These are phyloP conservation scores for Barbus barbus DNA, from an alignment of 2,113 vertebrate species.

Conservation along the genomic window DNA sequence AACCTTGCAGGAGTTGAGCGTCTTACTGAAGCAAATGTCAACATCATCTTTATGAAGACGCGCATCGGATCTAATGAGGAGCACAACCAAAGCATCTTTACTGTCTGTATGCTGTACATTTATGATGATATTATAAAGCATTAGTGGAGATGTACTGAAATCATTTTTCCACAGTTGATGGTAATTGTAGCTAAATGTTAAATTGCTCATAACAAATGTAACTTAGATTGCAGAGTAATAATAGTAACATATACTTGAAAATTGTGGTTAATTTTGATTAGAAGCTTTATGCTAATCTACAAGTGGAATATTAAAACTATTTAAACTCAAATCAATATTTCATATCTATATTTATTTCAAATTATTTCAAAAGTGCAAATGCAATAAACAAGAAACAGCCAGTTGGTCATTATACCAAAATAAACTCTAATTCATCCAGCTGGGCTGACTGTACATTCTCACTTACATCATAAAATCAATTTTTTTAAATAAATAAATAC, in stretches of 20 bases:
- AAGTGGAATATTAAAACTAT: neutral
- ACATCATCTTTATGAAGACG: constrained; percentile 96
- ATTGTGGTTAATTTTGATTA: neutral
- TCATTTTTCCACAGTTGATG: neutral
- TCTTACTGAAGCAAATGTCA: constrained; percentile 99
- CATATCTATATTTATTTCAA: neutral
- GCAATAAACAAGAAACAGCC: too few species aligned
- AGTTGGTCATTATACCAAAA: too few species aligned
- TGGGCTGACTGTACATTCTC: neutral
- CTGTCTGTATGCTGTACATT: neutral
- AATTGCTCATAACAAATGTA: neutral
- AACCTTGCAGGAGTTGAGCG: constrained; percentile 98
- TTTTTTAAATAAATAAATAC: neutral
- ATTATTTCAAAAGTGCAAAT: neutral
- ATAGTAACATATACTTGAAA: neutral
- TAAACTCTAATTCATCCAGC: neutral
- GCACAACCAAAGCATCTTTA: constrained; percentile 60
- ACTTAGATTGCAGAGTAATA: neutral
- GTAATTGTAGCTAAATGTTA: neutral
- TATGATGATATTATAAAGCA: neutral
- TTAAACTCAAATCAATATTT: neutral
- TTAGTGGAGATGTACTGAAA: neutral
- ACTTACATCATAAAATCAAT: neutral
- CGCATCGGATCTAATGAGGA: constrained; percentile 85
- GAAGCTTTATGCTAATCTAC: neutral